Conservation (phyloP, 1,140 invertebrate species). For the Diuraphis noxia region DNA sequence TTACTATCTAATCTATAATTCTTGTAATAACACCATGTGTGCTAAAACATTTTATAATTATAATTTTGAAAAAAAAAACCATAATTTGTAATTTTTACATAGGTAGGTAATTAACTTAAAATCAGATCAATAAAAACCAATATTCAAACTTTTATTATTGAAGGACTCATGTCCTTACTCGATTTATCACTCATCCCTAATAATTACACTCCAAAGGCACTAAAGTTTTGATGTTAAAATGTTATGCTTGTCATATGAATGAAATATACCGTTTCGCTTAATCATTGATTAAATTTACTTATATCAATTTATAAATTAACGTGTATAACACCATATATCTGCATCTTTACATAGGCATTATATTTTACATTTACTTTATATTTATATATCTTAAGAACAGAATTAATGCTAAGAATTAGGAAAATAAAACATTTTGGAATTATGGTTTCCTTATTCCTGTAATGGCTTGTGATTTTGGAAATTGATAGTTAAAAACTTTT, state of each 20-base stretch:
- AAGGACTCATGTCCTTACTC: not conserved
- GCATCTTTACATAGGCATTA: not conserved
- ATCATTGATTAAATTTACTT: not conserved
- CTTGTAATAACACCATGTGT: too few relatives aligned
- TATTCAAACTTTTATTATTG: not conserved
- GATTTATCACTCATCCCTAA: not conserved
- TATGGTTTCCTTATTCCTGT: not conserved
- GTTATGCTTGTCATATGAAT: not conserved
- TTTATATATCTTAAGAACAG: too few relatives aligned
- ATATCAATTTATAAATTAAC: not conserved
- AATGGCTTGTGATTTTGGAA: accelerated
- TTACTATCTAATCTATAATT: too few relatives aligned
- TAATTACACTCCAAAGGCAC: not conserved
- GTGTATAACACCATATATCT: not conserved
- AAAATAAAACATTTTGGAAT: not conserved
- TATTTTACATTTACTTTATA: not conserved
- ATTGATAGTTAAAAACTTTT: not conserved
- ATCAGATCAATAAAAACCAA: not conserved
- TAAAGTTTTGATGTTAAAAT: not conserved
- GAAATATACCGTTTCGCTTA: not conserved
- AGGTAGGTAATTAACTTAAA: not conserved
- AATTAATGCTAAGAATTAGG: not conserved
- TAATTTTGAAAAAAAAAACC: too few relatives aligned
- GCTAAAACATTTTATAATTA: too few relatives aligned
- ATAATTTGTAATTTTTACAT: not conserved